Conservation (phyloP, 2,888 invertebrate genomes). For the Noctua janthina region DNA sequence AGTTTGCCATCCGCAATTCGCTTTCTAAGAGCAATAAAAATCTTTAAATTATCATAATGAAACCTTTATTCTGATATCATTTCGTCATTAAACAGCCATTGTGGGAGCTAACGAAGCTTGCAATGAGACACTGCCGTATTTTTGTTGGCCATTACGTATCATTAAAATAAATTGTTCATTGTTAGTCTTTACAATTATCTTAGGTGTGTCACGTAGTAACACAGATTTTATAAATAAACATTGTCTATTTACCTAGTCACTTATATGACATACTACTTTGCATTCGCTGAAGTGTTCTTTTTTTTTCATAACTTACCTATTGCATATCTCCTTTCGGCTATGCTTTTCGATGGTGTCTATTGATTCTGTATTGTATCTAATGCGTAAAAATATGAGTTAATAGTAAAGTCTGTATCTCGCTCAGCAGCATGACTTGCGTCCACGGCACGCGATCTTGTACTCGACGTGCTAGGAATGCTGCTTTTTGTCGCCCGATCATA, state of each 20-base stretch:
- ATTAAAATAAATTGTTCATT: constrained; percentile 71
- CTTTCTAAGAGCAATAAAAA: constrained; percentile 63
- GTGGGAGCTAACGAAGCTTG: constrained; percentile 54
- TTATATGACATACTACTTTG: constrained; percentile 34
- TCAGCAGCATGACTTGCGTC: constrained; percentile 59
- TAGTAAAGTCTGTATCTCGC: constrained; percentile 56
- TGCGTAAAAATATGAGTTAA: constrained; percentile 53
- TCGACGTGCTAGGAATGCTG: constrained; percentile 78
- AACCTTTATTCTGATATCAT: constrained; percentile 61
- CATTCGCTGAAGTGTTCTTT: neutral
- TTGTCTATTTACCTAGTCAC: constrained; percentile 44
- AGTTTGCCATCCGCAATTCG: constrained; percentile 50
- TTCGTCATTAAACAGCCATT: constrained; percentile 62
- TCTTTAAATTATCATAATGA: constrained; percentile 63
- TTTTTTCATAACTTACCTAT: neutral
- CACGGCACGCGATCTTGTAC: constrained; percentile 80
- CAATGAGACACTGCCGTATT: constrained; percentile 62
- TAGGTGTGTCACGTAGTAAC: constrained; percentile 54
- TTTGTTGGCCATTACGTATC: constrained; percentile 65
- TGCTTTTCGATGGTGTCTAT: constrained; percentile 2
- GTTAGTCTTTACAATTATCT: constrained; percentile 67
- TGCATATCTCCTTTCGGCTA: neutral
- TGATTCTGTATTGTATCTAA: constrained; percentile 14
- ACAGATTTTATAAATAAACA: constrained; percentile 45
- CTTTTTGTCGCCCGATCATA: constrained; percentile 79